Evolutionary conservation across 2,797 vertebrate species (phyloP).

Genomic region (Amniataba percoides): DNA sequence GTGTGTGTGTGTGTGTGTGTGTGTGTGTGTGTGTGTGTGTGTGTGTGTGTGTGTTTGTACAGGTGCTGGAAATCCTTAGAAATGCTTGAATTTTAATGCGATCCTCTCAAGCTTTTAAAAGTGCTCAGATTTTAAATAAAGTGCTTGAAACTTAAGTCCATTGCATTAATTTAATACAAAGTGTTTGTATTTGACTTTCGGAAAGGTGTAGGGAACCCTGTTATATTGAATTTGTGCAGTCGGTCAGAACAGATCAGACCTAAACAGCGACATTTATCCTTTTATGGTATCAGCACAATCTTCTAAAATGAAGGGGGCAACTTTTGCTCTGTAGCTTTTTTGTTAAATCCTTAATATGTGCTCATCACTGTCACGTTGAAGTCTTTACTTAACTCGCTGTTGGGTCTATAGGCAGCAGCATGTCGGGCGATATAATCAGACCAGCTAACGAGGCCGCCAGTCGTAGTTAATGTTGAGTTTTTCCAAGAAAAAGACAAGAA

Average conservation of each 20-base stretch:
- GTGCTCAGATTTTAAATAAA: too few relatives aligned
- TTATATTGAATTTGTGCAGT: constrained; percentile 5
- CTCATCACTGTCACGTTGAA: constrained; percentile 22
- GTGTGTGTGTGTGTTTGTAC: constrained; percentile 2
- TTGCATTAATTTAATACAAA: too few relatives aligned
- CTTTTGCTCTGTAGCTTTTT: constrained; percentile 1
- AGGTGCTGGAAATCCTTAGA: too few relatives aligned
- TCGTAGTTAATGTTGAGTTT: neutral
- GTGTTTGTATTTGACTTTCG: too few relatives aligned
- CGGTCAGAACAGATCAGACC: constrained; percentile 12
- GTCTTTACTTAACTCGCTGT: constrained; percentile 7
- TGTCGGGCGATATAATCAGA: neutral
- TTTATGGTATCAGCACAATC: neutral
- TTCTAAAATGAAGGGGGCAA: neutral
- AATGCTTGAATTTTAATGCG: too few relatives aligned
- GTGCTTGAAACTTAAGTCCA: too few relatives aligned
- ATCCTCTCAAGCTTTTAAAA: too few relatives aligned
- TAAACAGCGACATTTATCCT: neutral
- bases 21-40: constrained; percentile 6
- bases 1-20: neutral
- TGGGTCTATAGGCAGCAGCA: neutral
- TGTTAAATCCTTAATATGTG: neutral
- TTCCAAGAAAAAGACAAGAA: neutral
- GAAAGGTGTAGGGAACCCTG: too few relatives aligned
- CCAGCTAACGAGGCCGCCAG: constrained; percentile 3